Evolutionary conservation across 1,140 invertebrate genomes (phyloP).

Genomic region (Drepana arcuata): DNA sequence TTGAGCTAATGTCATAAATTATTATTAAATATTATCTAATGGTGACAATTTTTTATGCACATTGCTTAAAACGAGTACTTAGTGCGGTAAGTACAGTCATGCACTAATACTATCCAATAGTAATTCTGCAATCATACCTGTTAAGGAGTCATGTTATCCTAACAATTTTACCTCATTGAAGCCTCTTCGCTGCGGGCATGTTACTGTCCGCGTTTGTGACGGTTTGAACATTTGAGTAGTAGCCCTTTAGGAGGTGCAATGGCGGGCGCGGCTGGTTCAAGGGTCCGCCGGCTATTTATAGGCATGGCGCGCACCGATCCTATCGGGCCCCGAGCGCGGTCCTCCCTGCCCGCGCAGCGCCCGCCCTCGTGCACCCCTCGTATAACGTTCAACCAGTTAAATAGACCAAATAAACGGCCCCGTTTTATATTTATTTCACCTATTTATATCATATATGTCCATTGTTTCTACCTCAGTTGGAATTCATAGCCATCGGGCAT

Average conservation of each 20-base stretch:
- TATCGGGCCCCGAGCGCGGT: slow-evolving; percentile 50
- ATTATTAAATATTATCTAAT: no score
- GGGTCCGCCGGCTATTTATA: slow-evolving; percentile 66
- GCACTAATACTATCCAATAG: no score
- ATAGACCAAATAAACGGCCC: slow-evolving; percentile 58
- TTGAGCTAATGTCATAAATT: no score
- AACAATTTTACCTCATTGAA: no score
- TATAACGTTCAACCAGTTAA: slow-evolving; percentile 57
- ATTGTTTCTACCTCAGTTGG: slow-evolving; percentile 50
- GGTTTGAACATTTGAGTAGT: no score
- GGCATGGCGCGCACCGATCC: slow-evolving; percentile 53
- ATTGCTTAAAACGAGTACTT: no score
- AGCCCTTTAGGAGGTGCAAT: slow-evolving; percentile 43
- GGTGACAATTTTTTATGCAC: no score
- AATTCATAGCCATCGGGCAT: slow-evolving; percentile 50
- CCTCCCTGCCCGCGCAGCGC: slow-evolving; percentile 44
- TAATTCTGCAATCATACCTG: no score
- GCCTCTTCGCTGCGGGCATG: no score
- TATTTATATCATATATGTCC: slow-evolving; percentile 60
- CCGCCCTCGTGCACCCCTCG: slow-evolving; percentile 58
- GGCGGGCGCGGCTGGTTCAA: slow-evolving; percentile 59
- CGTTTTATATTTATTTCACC: slow-evolving; percentile 57
- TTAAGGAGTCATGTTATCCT: no score
- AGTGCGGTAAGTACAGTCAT: no score
- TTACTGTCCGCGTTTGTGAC: no score